A percentile compares a stretch with the other conserved stretches of the same genome.
These are phyloP conservation scores for Erpornis zantholeuca DNA, from an alignment of 2,113 vertebrate genomes.

Conservation along the genomic window DNA sequence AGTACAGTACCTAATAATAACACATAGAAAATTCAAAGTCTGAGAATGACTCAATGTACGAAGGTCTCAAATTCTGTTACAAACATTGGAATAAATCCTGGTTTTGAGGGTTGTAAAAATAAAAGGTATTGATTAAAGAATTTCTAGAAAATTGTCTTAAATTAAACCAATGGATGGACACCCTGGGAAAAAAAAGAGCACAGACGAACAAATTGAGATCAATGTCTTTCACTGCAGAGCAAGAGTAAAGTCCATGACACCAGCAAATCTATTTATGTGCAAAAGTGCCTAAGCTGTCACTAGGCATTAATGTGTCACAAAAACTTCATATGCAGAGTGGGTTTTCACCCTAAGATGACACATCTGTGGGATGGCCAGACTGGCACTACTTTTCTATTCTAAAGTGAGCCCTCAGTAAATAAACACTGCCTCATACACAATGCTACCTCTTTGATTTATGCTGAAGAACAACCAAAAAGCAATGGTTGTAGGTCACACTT, in stretches of 20 bases:
- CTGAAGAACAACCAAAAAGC: neutral
- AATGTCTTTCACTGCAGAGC: neutral
- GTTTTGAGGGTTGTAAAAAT: neutral
- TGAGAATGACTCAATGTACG: neutral
- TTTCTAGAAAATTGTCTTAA: neutral
- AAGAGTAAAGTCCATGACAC: neutral
- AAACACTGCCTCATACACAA: neutral
- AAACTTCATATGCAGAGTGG: neutral
- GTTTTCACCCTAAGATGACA: neutral
- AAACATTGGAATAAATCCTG: neutral
- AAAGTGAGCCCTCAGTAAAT: neutral
- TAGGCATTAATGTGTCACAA: neutral
- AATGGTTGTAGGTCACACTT: neutral
- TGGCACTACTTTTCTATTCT: neutral
- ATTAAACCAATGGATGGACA: neutral
- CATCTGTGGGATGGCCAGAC: neutral
- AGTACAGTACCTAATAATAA: neutral
- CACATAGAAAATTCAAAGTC: neutral
- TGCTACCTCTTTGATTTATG: neutral
- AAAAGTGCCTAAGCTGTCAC: neutral
- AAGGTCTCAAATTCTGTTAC: neutral
- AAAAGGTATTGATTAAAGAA: neutral
- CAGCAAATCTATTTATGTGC: neutral
- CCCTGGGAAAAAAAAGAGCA: neutral
- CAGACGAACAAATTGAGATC: accelerated